phyloP scores from a whole-genome alignment of 2,888 invertebrate species.

The Drosophila paracracens region DNA sequence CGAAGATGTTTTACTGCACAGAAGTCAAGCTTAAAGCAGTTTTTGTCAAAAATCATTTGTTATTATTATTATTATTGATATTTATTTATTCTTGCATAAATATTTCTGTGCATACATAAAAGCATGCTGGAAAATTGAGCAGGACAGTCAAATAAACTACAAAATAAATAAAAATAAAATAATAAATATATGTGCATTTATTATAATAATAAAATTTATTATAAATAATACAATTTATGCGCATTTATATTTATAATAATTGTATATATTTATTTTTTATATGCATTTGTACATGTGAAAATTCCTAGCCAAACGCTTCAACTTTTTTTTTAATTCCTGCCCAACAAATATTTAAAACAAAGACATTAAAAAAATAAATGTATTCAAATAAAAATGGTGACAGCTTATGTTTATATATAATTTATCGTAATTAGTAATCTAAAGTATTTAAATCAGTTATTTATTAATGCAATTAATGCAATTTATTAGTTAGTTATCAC shows the following conservation, averaged over 20 bases:
- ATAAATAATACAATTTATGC: not conserved
- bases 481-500: not conserved
- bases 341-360: not conserved
- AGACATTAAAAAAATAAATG: not conserved
- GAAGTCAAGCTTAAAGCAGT: not conserved
- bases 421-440: not conserved
- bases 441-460: not conserved
- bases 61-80: not conserved
- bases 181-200: not conserved
- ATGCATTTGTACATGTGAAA: fast-evolving
- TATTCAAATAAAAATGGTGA: not conserved
- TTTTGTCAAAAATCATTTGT: not conserved
- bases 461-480: not conserved
- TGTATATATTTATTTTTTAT: not conserved
- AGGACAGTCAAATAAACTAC: not conserved
- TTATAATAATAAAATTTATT: too few species aligned
- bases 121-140: not conserved
- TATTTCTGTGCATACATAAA: not conserved
- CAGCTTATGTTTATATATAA: not conserved
- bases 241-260: not conserved
- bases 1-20: not conserved
- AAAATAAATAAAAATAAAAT: not conserved
- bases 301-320: not conserved
- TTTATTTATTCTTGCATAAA: not conserved
- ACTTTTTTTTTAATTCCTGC: not conserved